These are phyloP conservation scores for Salvelinus sp. DNA, from an alignment of 2,113 vertebrate species.

Conservation along the genomic window DNA sequence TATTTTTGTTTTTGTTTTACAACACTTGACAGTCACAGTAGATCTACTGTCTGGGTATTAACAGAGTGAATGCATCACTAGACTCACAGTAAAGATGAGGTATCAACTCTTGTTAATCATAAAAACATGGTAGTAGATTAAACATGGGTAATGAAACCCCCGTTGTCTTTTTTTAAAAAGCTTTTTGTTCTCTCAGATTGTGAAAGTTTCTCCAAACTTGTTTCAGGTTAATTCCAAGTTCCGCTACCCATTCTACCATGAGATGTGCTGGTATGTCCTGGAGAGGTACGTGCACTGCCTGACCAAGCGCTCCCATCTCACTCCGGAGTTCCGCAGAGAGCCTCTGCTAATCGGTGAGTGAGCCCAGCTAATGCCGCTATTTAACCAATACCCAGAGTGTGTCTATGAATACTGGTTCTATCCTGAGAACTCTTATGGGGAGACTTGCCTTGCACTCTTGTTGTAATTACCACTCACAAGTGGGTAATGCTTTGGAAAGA, in stretches of 20 bases:
- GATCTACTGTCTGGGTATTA: too few species aligned
- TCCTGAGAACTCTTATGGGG: neutral
- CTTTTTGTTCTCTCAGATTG: neutral
- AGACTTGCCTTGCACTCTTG: neutral
- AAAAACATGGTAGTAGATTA: neutral
- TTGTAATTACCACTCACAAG: constrained; percentile 19
- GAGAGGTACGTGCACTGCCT: constrained; percentile 93
- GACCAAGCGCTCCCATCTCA: constrained; percentile 89
- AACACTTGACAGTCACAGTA: too few species aligned
- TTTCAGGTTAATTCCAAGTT: constrained; percentile 94
- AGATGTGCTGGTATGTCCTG: constrained; percentile 98
- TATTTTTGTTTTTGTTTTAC: too few species aligned
- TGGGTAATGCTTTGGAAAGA: neutral
- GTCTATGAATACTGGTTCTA: constrained; percentile 3
- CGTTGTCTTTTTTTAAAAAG: too few species aligned
- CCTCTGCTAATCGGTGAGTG: constrained; percentile 83
- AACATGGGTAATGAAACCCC: neutral
- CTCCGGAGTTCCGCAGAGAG: constrained; percentile 82
- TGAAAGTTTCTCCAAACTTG: constrained; percentile 14
- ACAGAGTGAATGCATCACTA: too few species aligned
- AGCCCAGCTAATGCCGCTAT: neutral
- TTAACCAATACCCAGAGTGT: constrained; percentile 6
- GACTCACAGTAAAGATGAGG: too few species aligned
- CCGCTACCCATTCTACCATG: constrained; percentile 97
- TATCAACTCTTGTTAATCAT: too few species aligned